Evolutionary conservation across 2,113 vertebrate species (phyloP), one percentile per base, ranked within the genome.

Genomic region (Myotis lucifugus): DNA sequence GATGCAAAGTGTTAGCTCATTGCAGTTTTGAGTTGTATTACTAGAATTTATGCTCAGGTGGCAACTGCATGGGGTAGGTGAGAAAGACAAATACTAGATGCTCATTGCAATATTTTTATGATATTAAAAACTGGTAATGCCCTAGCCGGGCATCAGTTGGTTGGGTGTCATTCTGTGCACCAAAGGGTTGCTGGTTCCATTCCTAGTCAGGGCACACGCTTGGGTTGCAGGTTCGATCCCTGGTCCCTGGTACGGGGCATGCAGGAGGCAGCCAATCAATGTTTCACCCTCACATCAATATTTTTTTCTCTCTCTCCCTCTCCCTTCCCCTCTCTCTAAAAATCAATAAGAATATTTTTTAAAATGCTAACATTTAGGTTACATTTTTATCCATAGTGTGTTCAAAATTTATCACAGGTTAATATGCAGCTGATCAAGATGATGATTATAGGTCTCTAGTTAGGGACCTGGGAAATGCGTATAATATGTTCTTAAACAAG

Each of bases 381-480:
- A 50, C 70, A 25, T 77, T 85, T 93, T 40, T 15, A 79, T 70
- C 34, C n/a, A 23, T 70, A 59, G 27, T 56, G 46, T 32, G n/a
- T 66, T 83, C 32, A 54, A 72, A 72, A 50, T 88, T 92, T 82
- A 50, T 29, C 88, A 81, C 18, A 78, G 66, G 15, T 50, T 37
- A 40, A 14, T 50, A 67, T 48, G 10, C 66, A 50, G 48, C 32
- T 73, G 79, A 29, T 86, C 19, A 52, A 74, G 77, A 59, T 82
- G 76, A 32, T 91, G 54, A 95, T 72, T 77, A 74, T 86, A 89
- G 46, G 78, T 85, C 61, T 89, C 21, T 82, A 82, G 78, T 34
- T 93, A 79, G 2, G 11, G 6, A 83, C 19, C 50, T 85, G 74
- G 64, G 81, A 83, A 64, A 83, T 85, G 52, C 27, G 12, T 82